Evolutionary conservation across 2,888 invertebrate species (phyloP), one percentile per base, ranked within the genome.

Genomic region (Drosophila diplacantha): DNA sequence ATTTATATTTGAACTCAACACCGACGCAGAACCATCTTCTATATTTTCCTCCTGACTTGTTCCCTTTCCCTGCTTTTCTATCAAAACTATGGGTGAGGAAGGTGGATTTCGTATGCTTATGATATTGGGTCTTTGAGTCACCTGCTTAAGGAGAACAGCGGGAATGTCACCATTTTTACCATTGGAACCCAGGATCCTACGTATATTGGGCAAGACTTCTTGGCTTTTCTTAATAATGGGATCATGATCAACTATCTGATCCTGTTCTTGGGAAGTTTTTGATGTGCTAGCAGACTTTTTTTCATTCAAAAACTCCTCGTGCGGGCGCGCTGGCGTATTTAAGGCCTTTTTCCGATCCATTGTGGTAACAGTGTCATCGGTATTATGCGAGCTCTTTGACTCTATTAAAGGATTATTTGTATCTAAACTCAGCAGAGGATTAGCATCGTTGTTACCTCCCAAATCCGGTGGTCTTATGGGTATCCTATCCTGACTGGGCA

Each of bases 161-260:
- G 95, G 93, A 54, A 95, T 93, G 76, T 94, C 94, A 72, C 94
- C 94, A 85, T 95, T 93, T 76, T 94, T 94, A 72, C 94, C 94
- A 85, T 95, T 95, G 51, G 95, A 94, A 2, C 96, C 96, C 24
- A 96, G 89, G 81, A 96, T 96, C 56, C 96, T 90, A 4, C 95
- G 93, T 73, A 96, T 95, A 71, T 94, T 94, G 4, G 95, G 94
- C 78, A 94, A 93, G 86, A 93, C 93, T 56, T 94, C 90, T 32
- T 87, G 83, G 5, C 73, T 60, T 12, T 74, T 73, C 14, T 46
- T 46, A 14, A 31, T 14, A 29, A 60, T 67, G 3, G 62, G 24
- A 34, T 39, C 37, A 37, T 46, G 18, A 31, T 31, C 29, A 9
- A 18, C 44, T 14, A 53, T 59, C 4, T 20, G 22, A n/a, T 64